Base-by-base conservation (phyloP, 1,140 invertebrate genomes). In the Cotesia chilonis region DNA sequence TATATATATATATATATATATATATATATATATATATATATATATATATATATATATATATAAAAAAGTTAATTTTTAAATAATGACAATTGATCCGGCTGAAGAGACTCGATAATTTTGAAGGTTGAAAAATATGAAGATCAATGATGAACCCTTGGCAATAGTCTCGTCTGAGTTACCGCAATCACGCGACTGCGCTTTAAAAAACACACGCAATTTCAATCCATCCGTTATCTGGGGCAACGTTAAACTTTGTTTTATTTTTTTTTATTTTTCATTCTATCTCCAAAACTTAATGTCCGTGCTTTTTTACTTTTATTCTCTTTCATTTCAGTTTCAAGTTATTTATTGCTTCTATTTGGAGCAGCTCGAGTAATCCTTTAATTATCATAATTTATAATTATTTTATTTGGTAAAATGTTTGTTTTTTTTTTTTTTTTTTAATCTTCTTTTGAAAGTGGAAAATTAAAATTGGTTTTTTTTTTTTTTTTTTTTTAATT, bases 161-260 rank as follows among this genome's bases (percentile, higher is more conserved):
- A 68, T 35, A 68, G 55, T 68, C 70, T 14, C 63, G 47, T 12
- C 41, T 14, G 41, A 68, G 47, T 68, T 72, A 72, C 71, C 65
- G 71, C 71, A 72, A 72, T 60, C 12, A 55, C 55, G 71, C 71
- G 71, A 72, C 71, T 72, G 71, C 71, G 71, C 71, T 60, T 57
- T 72, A 72, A 57, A 55, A 68, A 72, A 12, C 65, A 41, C 55
- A 72, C 71, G 71, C 65, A 72, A 72, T 47, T 68, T 51, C 65
- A 9, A 47, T 47, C 41, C 41, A 47, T 47, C 41, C 41, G 54
- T 14, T 72, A 68, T 72, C 71, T 72, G 71, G 71, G 65, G 61
- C 71, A 51, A 72, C 71, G 54, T 35, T 55, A 60, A 63, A 57
- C 52, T 51, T 12, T 9, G 6, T 47, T 47, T 9, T 47, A 9